Conservation (phyloP, 2,113 vertebrate species). For the Procavia capensis region DNA sequence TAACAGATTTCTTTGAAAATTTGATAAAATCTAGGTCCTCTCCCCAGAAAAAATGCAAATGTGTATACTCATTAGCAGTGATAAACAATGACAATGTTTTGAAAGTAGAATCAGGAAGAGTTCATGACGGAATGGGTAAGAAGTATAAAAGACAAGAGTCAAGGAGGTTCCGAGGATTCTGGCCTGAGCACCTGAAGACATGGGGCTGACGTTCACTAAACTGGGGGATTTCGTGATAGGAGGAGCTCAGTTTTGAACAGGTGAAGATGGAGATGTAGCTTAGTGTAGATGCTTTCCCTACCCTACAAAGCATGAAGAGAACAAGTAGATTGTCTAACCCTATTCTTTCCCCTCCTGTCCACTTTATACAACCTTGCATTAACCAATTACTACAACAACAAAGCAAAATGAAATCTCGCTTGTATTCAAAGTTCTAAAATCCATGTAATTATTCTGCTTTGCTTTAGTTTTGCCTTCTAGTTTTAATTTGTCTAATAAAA, state of each 20-base stretch:
- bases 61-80: neutral
- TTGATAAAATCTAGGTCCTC: neutral
- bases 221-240: neutral
- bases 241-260: neutral
- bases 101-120: neutral
- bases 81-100: neutral
- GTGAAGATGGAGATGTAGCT: neutral
- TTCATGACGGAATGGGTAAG: neutral
- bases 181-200: neutral
- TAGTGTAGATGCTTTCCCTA: neutral
- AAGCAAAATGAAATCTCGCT: conserved; percentile 60
- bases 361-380: conserved; percentile 30
- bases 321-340: neutral
- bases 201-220: neutral
- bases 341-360: neutral
- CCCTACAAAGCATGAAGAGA: neutral
- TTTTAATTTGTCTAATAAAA: conserved; percentile 79
- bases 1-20: neutral
- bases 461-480: conserved; percentile 62
- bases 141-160: neutral
- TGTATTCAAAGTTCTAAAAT: conserved; percentile 63
- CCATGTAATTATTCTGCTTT: conserved; percentile 36
- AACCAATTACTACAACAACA: conserved; percentile 58
- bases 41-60: conserved; percentile 33
- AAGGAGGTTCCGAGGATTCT: neutral